A percentile compares a stretch with the other conserved stretches of the same genome.
Conservation (phyloP, 2,888 invertebrate species). For the Atrina japonica region DNA sequence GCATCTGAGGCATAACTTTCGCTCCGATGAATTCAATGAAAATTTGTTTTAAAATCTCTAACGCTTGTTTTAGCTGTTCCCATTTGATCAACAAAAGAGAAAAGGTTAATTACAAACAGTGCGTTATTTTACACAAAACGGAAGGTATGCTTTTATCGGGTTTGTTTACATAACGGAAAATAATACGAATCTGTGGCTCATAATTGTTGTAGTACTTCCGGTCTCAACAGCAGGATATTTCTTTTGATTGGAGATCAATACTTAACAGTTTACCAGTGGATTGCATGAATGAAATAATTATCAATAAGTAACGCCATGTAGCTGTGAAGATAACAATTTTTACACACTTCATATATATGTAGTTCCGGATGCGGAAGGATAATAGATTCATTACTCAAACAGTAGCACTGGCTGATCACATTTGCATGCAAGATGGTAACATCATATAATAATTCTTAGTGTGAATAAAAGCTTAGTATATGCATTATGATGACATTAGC, state of each 20-base stretch:
- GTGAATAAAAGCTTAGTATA: too few relatives aligned
- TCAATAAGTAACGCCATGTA: too few relatives aligned
- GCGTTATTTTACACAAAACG: slow-evolving; percentile 7
- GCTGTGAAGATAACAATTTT: too few relatives aligned
- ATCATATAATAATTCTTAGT: too few relatives aligned
- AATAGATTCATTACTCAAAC: too few relatives aligned
- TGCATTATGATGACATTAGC: too few relatives aligned
- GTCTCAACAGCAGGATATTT: not conserved
- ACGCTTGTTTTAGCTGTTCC: slow-evolving; percentile 8
- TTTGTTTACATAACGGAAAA: slow-evolving; percentile 21
- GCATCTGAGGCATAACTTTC: slow-evolving; percentile 9
- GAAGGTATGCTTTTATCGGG: slow-evolving; percentile 17
- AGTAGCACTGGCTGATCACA: too few relatives aligned
- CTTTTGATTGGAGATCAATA: not conserved
- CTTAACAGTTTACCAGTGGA: too few relatives aligned
- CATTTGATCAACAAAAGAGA: not conserved
- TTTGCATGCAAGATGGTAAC: too few relatives aligned
- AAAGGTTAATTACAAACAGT: slow-evolving; percentile 7
- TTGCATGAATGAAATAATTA: too few relatives aligned
- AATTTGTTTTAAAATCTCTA: slow-evolving; percentile 10
- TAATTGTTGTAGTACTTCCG: slow-evolving; percentile 15
- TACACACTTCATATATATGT: too few relatives aligned
- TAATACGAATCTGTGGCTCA: slow-evolving; percentile 16
- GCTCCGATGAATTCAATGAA: slow-evolving; percentile 2
- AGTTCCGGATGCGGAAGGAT: too few relatives aligned